Conservation (phyloP, 1,140 invertebrate genomes). For the Drosophila willistoni region DNA sequence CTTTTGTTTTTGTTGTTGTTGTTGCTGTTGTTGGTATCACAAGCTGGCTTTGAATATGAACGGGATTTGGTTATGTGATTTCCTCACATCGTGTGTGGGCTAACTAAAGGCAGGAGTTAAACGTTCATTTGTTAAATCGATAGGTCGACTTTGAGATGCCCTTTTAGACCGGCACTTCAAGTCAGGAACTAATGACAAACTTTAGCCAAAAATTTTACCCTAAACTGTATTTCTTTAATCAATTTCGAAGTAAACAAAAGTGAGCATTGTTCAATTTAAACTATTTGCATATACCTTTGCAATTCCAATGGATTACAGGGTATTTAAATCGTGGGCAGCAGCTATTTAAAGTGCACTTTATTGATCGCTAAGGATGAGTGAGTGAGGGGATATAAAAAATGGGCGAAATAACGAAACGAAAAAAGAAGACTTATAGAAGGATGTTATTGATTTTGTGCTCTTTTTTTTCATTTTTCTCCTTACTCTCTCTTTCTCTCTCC, state of each 20-base stretch:
- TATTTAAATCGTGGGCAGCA: slow-evolving; percentile 5
- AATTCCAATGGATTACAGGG: background rate
- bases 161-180: background rate
- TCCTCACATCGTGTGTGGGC: slow-evolving; percentile 8
- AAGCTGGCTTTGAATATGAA: slow-evolving; percentile 2
- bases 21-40: no score
- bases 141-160: background rate
- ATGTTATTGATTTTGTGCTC: slow-evolving; percentile 30
- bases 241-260: no score
- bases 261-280: no score
- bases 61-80: background rate
- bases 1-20: background rate
- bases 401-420: slow-evolving; percentile 9
- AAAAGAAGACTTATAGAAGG: slow-evolving; percentile 6
- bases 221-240: no score
- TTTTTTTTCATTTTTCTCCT: background rate
- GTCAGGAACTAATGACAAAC: no score
- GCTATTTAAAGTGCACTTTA: slow-evolving; percentile 11
- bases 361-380: slow-evolving; percentile 11
- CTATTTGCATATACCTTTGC: background rate
- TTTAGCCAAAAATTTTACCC: no score
- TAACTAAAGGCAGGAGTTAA: slow-evolving; percentile 2
- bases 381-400: slow-evolving; percentile 27
- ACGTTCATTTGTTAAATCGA: background rate
- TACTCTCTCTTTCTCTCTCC: background rate